phyloP scores from a whole-genome alignment of 2,888 invertebrate genomes.

The Archaeoteleia sp. region DNA sequence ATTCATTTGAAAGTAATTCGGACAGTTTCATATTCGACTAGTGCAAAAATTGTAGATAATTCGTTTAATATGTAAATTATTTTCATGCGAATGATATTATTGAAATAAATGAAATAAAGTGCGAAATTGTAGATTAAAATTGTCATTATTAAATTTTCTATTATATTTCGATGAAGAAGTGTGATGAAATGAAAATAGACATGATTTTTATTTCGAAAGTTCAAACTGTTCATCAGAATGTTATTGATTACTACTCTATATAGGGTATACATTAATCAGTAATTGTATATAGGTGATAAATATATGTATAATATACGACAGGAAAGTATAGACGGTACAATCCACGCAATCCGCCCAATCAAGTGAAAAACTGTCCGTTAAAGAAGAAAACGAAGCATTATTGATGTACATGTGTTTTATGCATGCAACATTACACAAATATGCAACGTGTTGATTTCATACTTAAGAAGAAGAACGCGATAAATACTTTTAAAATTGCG shows the following conservation, averaged over 20 bases:
- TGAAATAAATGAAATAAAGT: too few relatives aligned
- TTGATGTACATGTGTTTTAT: constrained; percentile 31
- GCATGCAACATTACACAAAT: constrained; percentile 19
- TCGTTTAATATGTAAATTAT: too few relatives aligned
- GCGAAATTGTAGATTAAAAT: too few relatives aligned
- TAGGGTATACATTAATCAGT: constrained; percentile 21
- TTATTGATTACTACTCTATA: constrained; percentile 7
- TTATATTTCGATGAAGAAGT: too few relatives aligned
- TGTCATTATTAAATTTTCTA: too few relatives aligned
- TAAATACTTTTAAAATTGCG: too few relatives aligned
- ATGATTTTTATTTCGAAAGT: too few relatives aligned
- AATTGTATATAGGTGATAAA: constrained; percentile 38
- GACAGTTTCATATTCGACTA: too few relatives aligned
- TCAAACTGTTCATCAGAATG: constrained; percentile 7
- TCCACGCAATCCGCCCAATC: neutral
- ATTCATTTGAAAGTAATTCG: too few relatives aligned
- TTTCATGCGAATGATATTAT: too few relatives aligned
- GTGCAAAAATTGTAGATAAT: too few relatives aligned
- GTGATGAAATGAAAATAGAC: too few relatives aligned
- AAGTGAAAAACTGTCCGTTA: constrained; percentile 12
- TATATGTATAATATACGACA: constrained; percentile 35
- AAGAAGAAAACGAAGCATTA: constrained; percentile 26
- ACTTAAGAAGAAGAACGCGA: constrained; percentile 25
- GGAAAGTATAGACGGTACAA: constrained; percentile 13
- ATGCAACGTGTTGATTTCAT: constrained; percentile 32